Percentiles rank a stretch among this genome's conserved stretches.
These are phyloP conservation scores for Nemurella pictetii DNA, from an alignment of 2,888 invertebrate species.

Conservation along the genomic window DNA sequence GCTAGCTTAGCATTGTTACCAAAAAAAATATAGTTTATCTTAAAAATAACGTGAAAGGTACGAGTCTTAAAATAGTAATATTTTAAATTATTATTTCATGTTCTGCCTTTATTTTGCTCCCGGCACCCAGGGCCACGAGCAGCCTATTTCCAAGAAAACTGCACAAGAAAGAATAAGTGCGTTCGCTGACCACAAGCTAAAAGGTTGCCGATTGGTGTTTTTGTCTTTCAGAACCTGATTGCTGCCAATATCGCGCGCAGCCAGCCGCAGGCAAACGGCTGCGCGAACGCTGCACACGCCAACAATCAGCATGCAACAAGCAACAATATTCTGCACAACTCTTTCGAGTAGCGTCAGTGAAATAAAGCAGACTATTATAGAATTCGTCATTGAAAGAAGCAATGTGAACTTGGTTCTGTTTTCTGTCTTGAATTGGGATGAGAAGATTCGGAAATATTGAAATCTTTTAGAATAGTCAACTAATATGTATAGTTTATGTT, in stretches of 20 bases:
- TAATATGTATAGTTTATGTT: too few relatives aligned
- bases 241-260: slow-evolving; percentile 4
- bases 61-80: neutral
- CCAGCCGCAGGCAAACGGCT: slow-evolving; percentile 16
- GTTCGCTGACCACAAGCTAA: neutral
- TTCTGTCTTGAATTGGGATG: too few relatives aligned
- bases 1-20: too few relatives aligned
- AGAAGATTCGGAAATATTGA: too few relatives aligned
- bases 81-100: neutral
- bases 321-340: slow-evolving; percentile 26
- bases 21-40: too few relatives aligned
- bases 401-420: too few relatives aligned
- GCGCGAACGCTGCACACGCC: neutral
- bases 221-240: neutral
- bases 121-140: neutral
- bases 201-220: neutral
- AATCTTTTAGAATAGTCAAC: too few relatives aligned
- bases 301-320: neutral
- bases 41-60: too few relatives aligned
- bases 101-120: too few relatives aligned
- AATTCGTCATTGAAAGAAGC: too few relatives aligned
- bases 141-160: neutral
- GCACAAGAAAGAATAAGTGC: neutral
- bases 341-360: slow-evolving; percentile 4
- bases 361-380: too few relatives aligned